phyloP scores from a whole-genome alignment of 2,888 invertebrate genomes.

The Hydrotaea cyrtoneurina region DNA sequence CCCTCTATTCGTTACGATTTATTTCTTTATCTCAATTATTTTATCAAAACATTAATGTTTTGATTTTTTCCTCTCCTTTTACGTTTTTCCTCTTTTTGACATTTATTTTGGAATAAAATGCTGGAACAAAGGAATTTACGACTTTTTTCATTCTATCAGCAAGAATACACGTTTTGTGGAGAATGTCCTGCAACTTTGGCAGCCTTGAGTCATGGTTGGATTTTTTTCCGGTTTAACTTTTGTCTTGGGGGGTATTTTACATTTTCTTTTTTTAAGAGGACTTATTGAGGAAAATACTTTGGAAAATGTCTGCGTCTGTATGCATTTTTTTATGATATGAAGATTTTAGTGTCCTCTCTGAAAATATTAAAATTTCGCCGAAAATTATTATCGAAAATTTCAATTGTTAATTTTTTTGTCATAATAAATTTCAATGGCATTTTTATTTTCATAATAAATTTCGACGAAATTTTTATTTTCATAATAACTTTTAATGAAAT shows the following conservation, averaged over 20 bases:
- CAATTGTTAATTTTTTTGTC: no score
- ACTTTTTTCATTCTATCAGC: not conserved
- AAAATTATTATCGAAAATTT: no score
- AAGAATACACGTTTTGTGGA: not conserved
- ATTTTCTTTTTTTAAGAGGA: not conserved
- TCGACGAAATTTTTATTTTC: no score
- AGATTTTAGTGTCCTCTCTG: no score
- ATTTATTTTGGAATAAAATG: not conserved
- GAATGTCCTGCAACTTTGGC: conserved; percentile 14
- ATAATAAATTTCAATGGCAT: no score
- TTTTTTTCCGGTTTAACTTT: not conserved
- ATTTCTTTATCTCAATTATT: conserved; percentile 77
- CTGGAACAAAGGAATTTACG: conserved; percentile 11
- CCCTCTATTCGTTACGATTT: conserved; percentile 67
- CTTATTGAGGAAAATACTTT: no score
- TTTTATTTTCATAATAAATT: no score
- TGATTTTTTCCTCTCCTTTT: not conserved
- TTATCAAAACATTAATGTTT: conserved; percentile 72
- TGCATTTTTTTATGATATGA: no score
- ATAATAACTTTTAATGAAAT: no score
- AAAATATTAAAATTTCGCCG: no score
- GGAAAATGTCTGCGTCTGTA: no score
- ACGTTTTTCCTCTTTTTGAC: not conserved
- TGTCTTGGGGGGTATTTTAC: not conserved
- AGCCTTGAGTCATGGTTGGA: not conserved